Percentiles rank a stretch among this genome's conserved stretches.
These are phyloP conservation scores for Scomber japonicus DNA, from an alignment of 2,113 vertebrate species.

Conservation along the genomic window DNA sequence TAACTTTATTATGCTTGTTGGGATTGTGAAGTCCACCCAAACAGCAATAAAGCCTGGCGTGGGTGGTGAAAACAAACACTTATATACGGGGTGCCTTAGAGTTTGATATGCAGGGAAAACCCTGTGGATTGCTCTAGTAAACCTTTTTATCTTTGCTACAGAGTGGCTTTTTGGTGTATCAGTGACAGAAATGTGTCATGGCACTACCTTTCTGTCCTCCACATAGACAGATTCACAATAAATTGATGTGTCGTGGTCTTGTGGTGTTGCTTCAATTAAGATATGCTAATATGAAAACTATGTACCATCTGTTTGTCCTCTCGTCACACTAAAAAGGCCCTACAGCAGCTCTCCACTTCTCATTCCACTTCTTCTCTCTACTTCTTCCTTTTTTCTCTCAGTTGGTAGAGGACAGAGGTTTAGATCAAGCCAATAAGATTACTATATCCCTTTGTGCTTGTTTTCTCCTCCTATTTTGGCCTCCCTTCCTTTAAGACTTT, in stretches of 20 bases:
- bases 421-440: conserved; percentile 57
- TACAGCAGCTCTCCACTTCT: conserved; percentile 48
- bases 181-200: conserved; percentile 36
- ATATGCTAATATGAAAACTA: conserved; percentile 72
- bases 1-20: conserved; percentile 20
- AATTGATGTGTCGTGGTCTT: conserved; percentile 30
- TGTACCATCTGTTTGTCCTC: conserved; percentile 73
- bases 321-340: conserved; percentile 56
- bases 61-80: conserved; percentile 29
- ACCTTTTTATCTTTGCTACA: conserved; percentile 29
- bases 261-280: conserved; percentile 59
- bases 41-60: conserved; percentile 32
- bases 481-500: conserved; percentile 49
- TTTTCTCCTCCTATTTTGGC: conserved; percentile 46
- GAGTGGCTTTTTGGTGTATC: conserved; percentile 23
- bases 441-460: conserved; percentile 30
- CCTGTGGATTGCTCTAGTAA: conserved; percentile 4
- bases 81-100: background rate
- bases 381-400: conserved; percentile 39
- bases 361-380: conserved; percentile 17
- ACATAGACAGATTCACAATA: conserved; percentile 40
- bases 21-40: conserved; percentile 20
- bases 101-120: conserved; percentile 9
- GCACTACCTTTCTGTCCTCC: conserved; percentile 33
- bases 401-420: conserved; percentile 50